These are phyloP conservation scores for Ciona savignyi DNA, from an alignment of 23 tunicate species.

Conservation along the genomic window DNA sequence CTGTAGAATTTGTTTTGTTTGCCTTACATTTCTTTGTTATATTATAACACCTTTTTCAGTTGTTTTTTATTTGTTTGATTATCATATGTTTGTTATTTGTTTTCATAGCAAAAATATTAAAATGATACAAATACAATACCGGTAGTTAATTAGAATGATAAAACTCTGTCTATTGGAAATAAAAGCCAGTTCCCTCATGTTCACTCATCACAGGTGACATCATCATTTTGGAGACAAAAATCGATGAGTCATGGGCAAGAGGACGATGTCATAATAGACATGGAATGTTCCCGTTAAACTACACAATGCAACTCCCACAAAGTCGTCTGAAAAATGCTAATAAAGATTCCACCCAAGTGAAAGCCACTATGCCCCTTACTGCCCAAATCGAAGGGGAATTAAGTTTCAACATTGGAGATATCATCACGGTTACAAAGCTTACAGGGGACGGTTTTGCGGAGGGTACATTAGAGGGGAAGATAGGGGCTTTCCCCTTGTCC, in stretches of 20 bases:
- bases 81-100: too few relatives aligned
- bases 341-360: constrained; percentile 4
- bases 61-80: too few relatives aligned
- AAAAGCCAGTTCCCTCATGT: too few relatives aligned
- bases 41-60: too few relatives aligned
- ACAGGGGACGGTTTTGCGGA: constrained; percentile 47
- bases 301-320: constrained; percentile 15
- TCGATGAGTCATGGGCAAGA: constrained; percentile 53
- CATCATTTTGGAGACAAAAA: constrained; percentile 25
- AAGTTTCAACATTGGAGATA: constrained; percentile 47
- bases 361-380: constrained; percentile 42
- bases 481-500: constrained; percentile 60
- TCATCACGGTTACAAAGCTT: constrained; percentile 30
- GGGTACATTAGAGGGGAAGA: constrained; percentile 13
- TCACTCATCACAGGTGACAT: constrained; percentile 43
- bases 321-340: not conserved
- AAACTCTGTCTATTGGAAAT: too few relatives aligned
- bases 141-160: too few relatives aligned
- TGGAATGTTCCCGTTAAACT: constrained; percentile 67
- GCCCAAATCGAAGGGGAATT: constrained; percentile 58
- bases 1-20: too few relatives aligned
- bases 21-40: too few relatives aligned
- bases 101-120: too few relatives aligned
- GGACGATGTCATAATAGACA: constrained; percentile 30
- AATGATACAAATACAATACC: too few relatives aligned